phyloP scores from a whole-genome alignment of 2,888 invertebrate species.

The Orchesella flavescens region DNA sequence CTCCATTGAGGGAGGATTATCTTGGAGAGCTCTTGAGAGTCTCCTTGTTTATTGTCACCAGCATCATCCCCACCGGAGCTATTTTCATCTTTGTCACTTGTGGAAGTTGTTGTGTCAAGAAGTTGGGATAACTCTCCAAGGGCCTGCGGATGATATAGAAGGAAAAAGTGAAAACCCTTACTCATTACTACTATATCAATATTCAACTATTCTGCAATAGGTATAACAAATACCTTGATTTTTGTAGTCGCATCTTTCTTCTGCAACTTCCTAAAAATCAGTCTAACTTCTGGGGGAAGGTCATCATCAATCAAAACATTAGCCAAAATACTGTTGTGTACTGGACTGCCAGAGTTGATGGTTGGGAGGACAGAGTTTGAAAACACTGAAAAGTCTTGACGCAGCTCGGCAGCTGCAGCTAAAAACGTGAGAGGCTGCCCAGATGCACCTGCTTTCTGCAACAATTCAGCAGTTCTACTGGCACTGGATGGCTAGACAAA shows the following conservation, averaged over 20 bases:
- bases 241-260: constrained; percentile 71
- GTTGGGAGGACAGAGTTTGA: constrained; percentile 21
- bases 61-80: not conserved
- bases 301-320: constrained; percentile 58
- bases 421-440: constrained; percentile 56
- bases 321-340: constrained; percentile 35
- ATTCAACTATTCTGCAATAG: too few relatives aligned
- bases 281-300: constrained; percentile 65
- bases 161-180: not conserved
- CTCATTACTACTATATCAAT: too few relatives aligned
- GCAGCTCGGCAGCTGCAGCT: constrained; percentile 53
- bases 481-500: constrained; percentile 88
- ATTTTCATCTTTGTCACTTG: not conserved
- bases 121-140: constrained; percentile 60
- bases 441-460: constrained; percentile 75
- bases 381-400: constrained; percentile 43
- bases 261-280: constrained; percentile 68
- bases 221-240: constrained; percentile 69
- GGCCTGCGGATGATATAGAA: constrained; percentile 56
- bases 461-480: constrained; percentile 88
- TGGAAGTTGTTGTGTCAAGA: constrained; percentile 5
- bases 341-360: constrained; percentile 40
- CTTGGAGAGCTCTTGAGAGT: constrained; percentile 43
- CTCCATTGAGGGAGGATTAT: constrained; percentile 54
- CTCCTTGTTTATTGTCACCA: constrained; percentile 7